Evolutionary conservation across 1,140 invertebrate genomes (phyloP), one percentile per base, ranked within the genome.

Genomic region (Aphelinus atriplicis): DNA sequence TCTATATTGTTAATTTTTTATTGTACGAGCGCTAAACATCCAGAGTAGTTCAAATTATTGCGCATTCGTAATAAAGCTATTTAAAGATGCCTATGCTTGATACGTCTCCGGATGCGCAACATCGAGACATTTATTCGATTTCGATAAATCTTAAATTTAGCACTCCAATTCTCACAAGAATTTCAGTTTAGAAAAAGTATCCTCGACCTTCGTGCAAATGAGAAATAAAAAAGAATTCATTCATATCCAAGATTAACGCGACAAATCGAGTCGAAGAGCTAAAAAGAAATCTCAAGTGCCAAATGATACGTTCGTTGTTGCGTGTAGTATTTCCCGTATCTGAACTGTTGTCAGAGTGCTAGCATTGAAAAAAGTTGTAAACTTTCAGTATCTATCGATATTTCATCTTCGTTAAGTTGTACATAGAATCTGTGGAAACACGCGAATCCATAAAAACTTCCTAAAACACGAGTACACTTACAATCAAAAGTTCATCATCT

Each of bases 1-100:
- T 62, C 57, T 66, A 67, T 56, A 3, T 5, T 66, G 46, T 60
- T 70, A 70, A 45, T 66, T 66, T 53, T 53, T 70, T 75, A 55
- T 66, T 51, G 45, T 69, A 68, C 51, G 58, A 66, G 56, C 58
- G 51, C 51, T 76, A 67, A 72, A 71, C 58, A 67, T 56, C 42
- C 58, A 67, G 75, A 76, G 58, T 10, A 71, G 61, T 72, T 5
- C 45, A 76, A 72, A 76, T 67, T 72, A 76, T 76, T 76, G 63
- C 64, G 69, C 69, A 62, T 26, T 67, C 10, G 48, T 76, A 71
- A 55, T 76, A 71, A 76, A 71, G 68, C 68, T 71, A 71, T 61
- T 53, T 51, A 71, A 76, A 71, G 75, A 47, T 76, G 58, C 71
- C 48, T 71, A 67, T 3, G 46, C 62, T 60, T 72, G 53, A 65